Conservation (phyloP, 1,140 invertebrate species). For the Saccostrea glomerata region DNA sequence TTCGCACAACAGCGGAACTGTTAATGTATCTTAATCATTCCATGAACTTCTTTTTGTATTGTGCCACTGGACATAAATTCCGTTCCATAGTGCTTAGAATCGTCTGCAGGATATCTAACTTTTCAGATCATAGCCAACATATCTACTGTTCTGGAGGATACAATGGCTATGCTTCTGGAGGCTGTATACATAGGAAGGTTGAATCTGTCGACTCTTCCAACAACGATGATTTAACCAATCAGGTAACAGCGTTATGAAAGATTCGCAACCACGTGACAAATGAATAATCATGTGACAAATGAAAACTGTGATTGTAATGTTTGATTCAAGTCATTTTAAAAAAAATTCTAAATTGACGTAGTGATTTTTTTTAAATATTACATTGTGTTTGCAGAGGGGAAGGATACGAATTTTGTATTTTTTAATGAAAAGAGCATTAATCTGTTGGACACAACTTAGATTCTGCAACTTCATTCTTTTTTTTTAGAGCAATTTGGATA, state of each 20-base stretch:
- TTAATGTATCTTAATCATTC: constrained; percentile 79
- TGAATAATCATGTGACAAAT: neutral
- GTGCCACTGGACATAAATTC: constrained; percentile 77
- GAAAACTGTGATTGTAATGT: no score
- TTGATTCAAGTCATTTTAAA: no score
- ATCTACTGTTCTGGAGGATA: constrained; percentile 60
- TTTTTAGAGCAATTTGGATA: no score
- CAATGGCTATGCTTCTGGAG: constrained; percentile 19
- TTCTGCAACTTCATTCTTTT: no score
- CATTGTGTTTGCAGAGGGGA: no score
- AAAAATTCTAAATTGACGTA: no score
- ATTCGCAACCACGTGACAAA: neutral
- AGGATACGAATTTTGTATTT: no score
- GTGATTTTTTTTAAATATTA: no score
- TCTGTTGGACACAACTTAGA: no score
- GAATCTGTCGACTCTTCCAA: neutral
- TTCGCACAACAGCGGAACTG: constrained; percentile 70
- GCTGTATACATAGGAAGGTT: constrained; percentile 34
- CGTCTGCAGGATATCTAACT: constrained; percentile 65
- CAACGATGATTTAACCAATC: neutral
- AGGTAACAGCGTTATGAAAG: neutral
- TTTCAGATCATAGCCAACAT: constrained; percentile 68
- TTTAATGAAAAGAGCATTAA: no score
- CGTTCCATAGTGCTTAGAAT: constrained; percentile 71
- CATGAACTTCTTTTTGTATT: constrained; percentile 79